Evolutionary conservation across 2,888 invertebrate genomes (phyloP).

Genomic region (Eugnorisma glareosa): DNA sequence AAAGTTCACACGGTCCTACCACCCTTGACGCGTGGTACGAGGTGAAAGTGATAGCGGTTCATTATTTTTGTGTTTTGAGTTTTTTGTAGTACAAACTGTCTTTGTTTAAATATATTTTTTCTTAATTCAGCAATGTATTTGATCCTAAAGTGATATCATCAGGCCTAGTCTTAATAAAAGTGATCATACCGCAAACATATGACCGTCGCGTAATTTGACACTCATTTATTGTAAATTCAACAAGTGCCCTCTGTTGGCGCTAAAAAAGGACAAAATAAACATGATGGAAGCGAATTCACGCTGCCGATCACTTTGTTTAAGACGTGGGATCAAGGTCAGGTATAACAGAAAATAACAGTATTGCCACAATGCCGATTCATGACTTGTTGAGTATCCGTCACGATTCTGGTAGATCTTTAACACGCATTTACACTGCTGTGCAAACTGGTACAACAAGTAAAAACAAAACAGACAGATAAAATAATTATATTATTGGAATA

Average conservation of each 20-base stretch:
- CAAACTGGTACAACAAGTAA: too few relatives aligned
- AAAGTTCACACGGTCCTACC: slow-evolving; percentile 76
- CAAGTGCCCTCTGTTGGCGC: too few relatives aligned
- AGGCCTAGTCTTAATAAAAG: not conserved
- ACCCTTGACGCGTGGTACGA: slow-evolving; percentile 72
- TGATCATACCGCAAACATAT: not conserved
- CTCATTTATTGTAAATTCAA: not conserved
- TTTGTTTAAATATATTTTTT: not conserved
- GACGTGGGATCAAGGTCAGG: not conserved
- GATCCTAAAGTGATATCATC: not conserved
- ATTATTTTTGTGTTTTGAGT: not conserved
- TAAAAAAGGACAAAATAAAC: not conserved
- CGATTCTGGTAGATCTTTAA: not conserved
- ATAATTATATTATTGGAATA: too few relatives aligned
- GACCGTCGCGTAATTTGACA: not conserved
- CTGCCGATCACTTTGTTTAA: not conserved
- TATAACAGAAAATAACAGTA: not conserved
- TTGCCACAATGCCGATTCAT: not conserved
- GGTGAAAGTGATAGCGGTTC: slow-evolving; percentile 48
- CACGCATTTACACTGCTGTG: not conserved
- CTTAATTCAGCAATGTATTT: not conserved
- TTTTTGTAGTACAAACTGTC: not conserved
- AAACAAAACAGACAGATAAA: too few relatives aligned
- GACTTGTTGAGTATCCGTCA: not conserved
- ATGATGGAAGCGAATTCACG: not conserved